Percentiles rank a stretch among this genome's conserved stretches.
These are phyloP conservation scores for Musca vetustissima DNA, from an alignment of 1,140 invertebrate species.

Conservation along the genomic window DNA sequence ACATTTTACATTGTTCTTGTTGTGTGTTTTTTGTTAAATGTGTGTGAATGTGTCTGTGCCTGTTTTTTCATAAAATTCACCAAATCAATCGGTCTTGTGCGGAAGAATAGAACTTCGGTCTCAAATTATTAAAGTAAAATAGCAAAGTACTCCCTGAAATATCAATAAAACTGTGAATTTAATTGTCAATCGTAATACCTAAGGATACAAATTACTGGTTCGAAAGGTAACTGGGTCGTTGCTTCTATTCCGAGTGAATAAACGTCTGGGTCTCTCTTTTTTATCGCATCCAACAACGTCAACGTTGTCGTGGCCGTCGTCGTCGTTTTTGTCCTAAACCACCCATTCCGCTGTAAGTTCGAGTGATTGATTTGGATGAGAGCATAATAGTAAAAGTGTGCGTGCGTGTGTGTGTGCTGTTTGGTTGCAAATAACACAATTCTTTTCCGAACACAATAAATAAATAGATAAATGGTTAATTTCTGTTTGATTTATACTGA, in stretches of 20 bases:
- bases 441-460: background rate
- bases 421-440: too few species aligned
- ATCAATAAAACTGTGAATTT: background rate
- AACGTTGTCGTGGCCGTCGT: too few species aligned
- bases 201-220: background rate
- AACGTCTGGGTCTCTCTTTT: too few species aligned
- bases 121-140: background rate
- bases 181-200: background rate
- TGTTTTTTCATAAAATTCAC: conserved; percentile 4
- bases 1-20: conserved; percentile 8
- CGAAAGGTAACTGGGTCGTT: too few species aligned
- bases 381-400: background rate
- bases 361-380: conserved; percentile 3
- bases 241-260: too few species aligned
- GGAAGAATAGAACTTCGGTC: background rate
- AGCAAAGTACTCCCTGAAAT: background rate
- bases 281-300: too few species aligned
- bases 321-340: background rate
- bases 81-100: background rate
- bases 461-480: background rate
- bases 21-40: conserved; percentile 10
- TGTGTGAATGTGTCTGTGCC: background rate
- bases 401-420: background rate
- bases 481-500: background rate
- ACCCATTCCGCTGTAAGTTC: background rate